Percentiles rank a stretch among this genome's conserved stretches.
phyloP scores from a whole-genome alignment of 2,888 invertebrate genomes.

The Cephalotes varians region DNA sequence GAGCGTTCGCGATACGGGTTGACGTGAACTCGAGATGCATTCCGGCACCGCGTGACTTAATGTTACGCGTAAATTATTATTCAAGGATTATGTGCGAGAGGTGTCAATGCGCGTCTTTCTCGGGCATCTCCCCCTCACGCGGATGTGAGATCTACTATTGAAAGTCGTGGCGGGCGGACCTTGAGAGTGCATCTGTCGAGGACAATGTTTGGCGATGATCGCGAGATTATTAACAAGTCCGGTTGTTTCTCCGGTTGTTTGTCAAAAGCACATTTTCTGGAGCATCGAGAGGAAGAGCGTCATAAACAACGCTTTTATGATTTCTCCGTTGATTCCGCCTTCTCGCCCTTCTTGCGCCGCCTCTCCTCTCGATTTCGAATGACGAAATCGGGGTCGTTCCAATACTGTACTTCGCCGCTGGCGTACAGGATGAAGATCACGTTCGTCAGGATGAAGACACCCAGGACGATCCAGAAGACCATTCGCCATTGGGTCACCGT shows the following conservation, averaged over 20 bases:
- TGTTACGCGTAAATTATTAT: neutral
- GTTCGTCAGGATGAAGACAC: slow-evolving; percentile 89
- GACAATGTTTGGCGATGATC: neutral
- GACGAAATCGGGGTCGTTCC: slow-evolving; percentile 89
- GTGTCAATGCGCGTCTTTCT: neutral
- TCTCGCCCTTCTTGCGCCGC: slow-evolving; percentile 40
- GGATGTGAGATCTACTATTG: slow-evolving; percentile 15
- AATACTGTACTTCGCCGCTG: slow-evolving; percentile 91
- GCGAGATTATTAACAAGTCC: neutral
- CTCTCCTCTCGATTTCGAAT: slow-evolving; percentile 69
- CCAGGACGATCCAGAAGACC: slow-evolving; percentile 93
- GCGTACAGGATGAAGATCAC: slow-evolving; percentile 90
- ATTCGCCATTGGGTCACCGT: slow-evolving; percentile 89
- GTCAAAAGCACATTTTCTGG: neutral
- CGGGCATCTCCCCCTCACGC: neutral
- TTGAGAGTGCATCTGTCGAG: neutral
- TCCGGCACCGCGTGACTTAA: neutral
- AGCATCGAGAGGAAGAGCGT: neutral
- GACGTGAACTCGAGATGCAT: neutral
- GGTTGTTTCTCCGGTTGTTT: neutral
- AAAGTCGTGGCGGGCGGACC: neutral
- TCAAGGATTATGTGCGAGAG: slow-evolving; percentile 15
- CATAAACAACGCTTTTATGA: neutral
- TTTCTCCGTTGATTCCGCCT: neutral
- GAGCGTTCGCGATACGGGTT: neutral